Percentiles rank a stretch among this genome's conserved stretches.
phyloP scores from a whole-genome alignment of 2,797 vertebrate species.

The Anguilla anguilla region DNA sequence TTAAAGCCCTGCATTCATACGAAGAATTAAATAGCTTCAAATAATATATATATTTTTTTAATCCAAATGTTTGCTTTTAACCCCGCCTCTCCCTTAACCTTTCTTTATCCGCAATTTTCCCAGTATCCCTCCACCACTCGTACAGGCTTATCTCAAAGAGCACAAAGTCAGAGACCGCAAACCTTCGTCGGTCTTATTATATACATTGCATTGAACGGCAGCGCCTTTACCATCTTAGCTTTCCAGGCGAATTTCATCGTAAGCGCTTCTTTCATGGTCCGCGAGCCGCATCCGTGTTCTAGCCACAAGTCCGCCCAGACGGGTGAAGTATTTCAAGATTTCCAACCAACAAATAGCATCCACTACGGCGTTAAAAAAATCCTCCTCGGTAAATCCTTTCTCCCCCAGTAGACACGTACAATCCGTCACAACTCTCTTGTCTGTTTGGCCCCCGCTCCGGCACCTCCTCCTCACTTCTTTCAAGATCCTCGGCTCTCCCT shows the following conservation, averaged over 20 bases:
- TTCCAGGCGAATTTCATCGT: slow-evolving; percentile 94
- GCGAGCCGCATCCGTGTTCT: slow-evolving; percentile 69
- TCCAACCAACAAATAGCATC: slow-evolving; percentile 30
- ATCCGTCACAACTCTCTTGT: slow-evolving; percentile 40
- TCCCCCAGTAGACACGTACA: slow-evolving; percentile 51
- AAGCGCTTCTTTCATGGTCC: slow-evolving; percentile 76
- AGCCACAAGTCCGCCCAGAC: slow-evolving; percentile 46
- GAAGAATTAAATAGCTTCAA: slow-evolving; percentile 50
- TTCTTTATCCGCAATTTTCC: slow-evolving; percentile 66
- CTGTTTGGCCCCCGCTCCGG: slow-evolving; percentile 41
- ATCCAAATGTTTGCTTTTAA: background rate
- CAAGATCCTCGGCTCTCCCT: slow-evolving; percentile 49
- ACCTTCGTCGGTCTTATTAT: slow-evolving; percentile 50
- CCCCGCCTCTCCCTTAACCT: background rate
- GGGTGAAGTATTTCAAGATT: slow-evolving; percentile 30
- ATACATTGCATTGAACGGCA: slow-evolving; percentile 37
- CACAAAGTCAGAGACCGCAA: slow-evolving; percentile 48
- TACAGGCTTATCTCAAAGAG: slow-evolving; percentile 24
- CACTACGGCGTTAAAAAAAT: slow-evolving; percentile 43
- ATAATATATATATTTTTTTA: background rate
- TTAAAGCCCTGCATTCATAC: slow-evolving; percentile 25
- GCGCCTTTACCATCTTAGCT: slow-evolving; percentile 87
- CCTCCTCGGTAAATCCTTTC: slow-evolving; percentile 55
- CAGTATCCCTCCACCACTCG: slow-evolving; percentile 39
- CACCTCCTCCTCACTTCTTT: slow-evolving; percentile 39